phyloP scores from a whole-genome alignment of 1,140 invertebrate species.

The Harpegnathos saltator region DNA sequence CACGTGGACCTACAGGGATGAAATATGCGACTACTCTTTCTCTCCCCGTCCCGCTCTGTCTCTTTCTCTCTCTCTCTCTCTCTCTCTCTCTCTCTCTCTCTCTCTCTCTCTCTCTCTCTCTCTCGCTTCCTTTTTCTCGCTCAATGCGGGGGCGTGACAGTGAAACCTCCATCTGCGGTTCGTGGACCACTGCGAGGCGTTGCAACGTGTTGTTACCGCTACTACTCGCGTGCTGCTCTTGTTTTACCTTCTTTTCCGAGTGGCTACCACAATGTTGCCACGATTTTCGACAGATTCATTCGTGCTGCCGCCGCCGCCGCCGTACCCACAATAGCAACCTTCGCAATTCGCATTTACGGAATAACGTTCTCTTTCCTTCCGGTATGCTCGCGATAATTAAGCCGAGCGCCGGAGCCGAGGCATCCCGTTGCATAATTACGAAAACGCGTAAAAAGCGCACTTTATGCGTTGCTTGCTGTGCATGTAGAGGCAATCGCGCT shows the following conservation, averaged over 20 bases:
- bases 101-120: too few relatives aligned
- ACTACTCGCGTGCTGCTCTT: neutral
- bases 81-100: too few relatives aligned
- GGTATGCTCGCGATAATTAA: constrained; percentile 41
- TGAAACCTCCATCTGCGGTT: constrained; percentile 53
- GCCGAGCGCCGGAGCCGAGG: neutral
- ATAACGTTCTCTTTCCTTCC: neutral
- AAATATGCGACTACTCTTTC: constrained; percentile 41
- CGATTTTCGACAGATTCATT: constrained; percentile 56
- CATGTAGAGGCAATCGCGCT: neutral
- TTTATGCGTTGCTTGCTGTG: neutral
- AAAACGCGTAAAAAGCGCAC: constrained; percentile 24
- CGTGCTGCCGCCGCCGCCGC: constrained; percentile 21
- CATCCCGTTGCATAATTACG: constrained; percentile 25
- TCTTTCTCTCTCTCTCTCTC: too few relatives aligned
- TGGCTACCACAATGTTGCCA: constrained; percentile 36
- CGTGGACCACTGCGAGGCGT: constrained; percentile 20
- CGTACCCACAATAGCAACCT: neutral
- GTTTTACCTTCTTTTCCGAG: constrained; percentile 24
- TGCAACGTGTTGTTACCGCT: constrained; percentile 11
- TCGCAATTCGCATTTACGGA: neutral
- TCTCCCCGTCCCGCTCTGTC: too few relatives aligned
- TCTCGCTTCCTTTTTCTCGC: neutral
- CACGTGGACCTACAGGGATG: constrained; percentile 43
- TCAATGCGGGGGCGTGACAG: neutral